These are phyloP conservation scores for Aspiorhynchus laticeps DNA, from an alignment of 2,113 vertebrate species.

Conservation along the genomic window DNA sequence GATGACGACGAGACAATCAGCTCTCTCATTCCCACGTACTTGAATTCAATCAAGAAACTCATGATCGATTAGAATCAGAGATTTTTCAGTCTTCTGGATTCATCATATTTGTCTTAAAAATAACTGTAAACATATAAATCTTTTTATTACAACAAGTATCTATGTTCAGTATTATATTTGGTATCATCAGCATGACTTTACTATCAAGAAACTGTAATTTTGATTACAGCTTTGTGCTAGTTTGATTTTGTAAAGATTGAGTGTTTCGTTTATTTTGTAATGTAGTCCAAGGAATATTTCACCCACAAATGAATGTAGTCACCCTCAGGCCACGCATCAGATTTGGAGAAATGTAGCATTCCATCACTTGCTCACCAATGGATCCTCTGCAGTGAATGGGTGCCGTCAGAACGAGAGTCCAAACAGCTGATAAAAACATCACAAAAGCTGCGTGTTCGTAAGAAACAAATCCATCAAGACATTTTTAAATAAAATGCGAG, in stretches of 20 bases:
- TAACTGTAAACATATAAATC: not conserved
- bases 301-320: no score
- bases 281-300: no score
- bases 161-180: not conserved
- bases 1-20: slow-evolving; percentile 74
- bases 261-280: not conserved
- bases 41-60: slow-evolving; percentile 81
- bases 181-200: not conserved
- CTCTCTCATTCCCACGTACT: slow-evolving; percentile 81
- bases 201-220: not conserved
- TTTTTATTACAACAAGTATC: not conserved
- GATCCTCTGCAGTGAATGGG: no score
- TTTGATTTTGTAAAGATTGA: not conserved
- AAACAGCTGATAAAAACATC: no score
- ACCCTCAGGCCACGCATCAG: no score
- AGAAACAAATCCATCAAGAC: no score
- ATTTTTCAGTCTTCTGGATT: not conserved
- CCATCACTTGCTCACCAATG: no score
- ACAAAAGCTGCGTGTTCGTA: no score
- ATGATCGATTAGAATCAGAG: slow-evolving; percentile 74
- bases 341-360: no score
- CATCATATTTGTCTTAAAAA: not conserved
- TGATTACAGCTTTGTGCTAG: not conserved
- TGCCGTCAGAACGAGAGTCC: no score
- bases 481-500: no score